Conservation (phyloP, 2,888 invertebrate genomes). For the Chydorus sphaericus region DNA sequence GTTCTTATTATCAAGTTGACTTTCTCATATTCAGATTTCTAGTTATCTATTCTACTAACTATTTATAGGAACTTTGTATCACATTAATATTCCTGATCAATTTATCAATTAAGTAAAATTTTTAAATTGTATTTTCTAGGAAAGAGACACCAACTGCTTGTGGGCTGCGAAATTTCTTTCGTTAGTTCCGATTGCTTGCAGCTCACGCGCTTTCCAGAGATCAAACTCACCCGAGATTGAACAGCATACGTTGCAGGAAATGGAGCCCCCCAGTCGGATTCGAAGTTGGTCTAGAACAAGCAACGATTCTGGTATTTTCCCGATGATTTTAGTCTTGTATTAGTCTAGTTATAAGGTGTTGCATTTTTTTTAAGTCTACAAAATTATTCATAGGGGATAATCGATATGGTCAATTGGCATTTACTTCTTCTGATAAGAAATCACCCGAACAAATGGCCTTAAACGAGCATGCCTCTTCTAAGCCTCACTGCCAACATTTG, state of each 20-base stretch:
- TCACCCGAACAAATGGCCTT: background rate
- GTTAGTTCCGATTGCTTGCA: constrained; percentile 42
- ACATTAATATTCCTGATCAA: background rate
- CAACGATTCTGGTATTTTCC: constrained; percentile 1
- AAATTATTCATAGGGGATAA: background rate
- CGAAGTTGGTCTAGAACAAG: constrained; percentile 10
- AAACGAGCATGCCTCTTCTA: background rate
- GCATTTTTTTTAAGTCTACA: background rate
- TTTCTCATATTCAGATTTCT: too few species aligned
- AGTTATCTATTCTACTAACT: too few species aligned
- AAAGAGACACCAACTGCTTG: constrained; percentile 55
- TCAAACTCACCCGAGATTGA: background rate
- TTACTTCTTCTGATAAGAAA: background rate
- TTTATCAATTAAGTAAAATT: too few species aligned
- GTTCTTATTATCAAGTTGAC: too few species aligned
- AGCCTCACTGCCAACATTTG: background rate
- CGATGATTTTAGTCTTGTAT: background rate
- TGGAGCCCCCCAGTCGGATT: background rate
- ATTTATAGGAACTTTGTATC: background rate
- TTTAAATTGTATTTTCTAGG: constrained; percentile 45
- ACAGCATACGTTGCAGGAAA: background rate
- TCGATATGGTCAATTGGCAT: background rate
- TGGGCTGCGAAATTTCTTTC: constrained; percentile 60
- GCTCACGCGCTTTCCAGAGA: background rate
- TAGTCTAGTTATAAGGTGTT: background rate